Evolutionary conservation across 2,888 invertebrate species (phyloP), one percentile per base, ranked within the genome.

Genomic region (Yponomeuta sedellus): DNA sequence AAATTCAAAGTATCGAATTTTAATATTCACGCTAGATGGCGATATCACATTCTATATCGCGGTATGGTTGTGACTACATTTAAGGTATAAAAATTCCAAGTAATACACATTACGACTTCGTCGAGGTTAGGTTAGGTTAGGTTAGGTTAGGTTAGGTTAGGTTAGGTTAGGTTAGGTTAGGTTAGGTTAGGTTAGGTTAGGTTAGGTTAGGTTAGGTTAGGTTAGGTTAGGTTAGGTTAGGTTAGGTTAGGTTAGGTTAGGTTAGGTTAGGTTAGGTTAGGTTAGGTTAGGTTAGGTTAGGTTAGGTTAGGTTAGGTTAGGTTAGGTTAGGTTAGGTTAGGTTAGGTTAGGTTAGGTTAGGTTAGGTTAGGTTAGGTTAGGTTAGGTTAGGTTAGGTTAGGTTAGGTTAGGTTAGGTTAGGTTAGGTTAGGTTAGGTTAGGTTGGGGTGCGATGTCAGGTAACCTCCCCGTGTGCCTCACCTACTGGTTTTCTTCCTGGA

Each of bases 301-400:
- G 25, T 1, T 1, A 1, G 1, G 0, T 0, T 0, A 1, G 25
- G 25, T 1, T 25, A 0, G 0, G 25, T 25, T 0, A 1, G 0
- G 1, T 0, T 25, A 0, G 0, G 0, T 25, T 25, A 1, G 25
- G 25, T 0, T 1, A 1, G 25, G 25, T 25, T 25, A 25, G 25
- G 66, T 65, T 65, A 58, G 63, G 62, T 64, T 65, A 61, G 58
- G 40, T 57, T 64, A 52, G 65, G 52, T 65, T 67, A 61, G 59
- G 61, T 66, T 63, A 68, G 68, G 68, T 68, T 70, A 70, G 69
- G 69, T 70, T 70, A 69, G 71, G 71, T 71, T 70, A 70, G 71
- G 72, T 69, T 70, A 71, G 71, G 72, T 71, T 72, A 72, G 71
- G 70, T 70, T 71, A 71, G 69, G 69, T 68, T 69, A 70, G 70